Evolutionary conservation across 2,113 vertebrate genomes (phyloP), one percentile per base, ranked within the genome.

Genomic region (Pangasianodon hypophthalmus): DNA sequence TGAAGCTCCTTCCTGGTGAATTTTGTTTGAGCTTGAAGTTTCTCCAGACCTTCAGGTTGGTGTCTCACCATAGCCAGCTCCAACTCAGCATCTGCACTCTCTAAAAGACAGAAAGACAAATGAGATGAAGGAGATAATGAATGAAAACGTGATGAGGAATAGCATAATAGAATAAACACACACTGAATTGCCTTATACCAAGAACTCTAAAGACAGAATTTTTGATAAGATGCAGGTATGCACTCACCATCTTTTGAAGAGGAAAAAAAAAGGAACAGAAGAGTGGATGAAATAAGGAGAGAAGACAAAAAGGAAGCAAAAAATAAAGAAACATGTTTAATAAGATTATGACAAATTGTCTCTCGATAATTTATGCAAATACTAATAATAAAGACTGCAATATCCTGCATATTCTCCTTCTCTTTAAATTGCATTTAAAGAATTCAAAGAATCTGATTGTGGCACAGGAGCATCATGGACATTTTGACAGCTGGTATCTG

Each of bases 1-100:
- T 96, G 97, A 4, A 97, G 95, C 92, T 97, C 97, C 86, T 92
- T 96, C 94, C 96, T 97, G 92, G 95, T 96, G 94, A 97, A 98
- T 86, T 97, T 97, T 92, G 97, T 98, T 89, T 93, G 95, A 0
- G 95, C 95, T 92, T 97, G 97, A 18, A 97, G 95, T 93, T 96
- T 95, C 60, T 97, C 97, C 71, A 97, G 93, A 2, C 93, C 97
- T 92, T 98, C 96, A 0, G 97, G 97, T 80, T 97, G 97, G 92
- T 97, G 97, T 44, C 97, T 95, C 3, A 95, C 92, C 0, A 93
- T 88, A 0, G 95, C 95, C 21, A 97, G 94, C 92, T 97, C 97
- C 92, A 97, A 87, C 4, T 97, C 97, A 26, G 90, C 93, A 64
- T 97, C 94, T 56, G 82, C 92, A 91, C 54, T 97, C 96, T 97